Conservation (phyloP, 2,888 invertebrate genomes). For the Ichneumoninae sp. region DNA sequence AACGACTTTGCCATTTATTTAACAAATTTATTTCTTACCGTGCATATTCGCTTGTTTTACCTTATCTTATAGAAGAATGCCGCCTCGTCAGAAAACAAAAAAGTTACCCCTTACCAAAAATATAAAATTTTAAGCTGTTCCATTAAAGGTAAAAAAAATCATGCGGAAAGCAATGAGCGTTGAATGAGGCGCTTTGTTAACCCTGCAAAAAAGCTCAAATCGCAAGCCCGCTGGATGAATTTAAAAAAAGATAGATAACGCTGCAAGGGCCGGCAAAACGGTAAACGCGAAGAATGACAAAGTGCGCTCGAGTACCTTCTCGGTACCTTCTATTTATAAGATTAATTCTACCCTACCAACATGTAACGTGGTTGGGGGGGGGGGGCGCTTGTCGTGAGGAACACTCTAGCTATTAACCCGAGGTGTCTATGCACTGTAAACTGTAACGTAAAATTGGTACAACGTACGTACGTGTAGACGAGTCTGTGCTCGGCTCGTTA, state of each 20-base stretch:
- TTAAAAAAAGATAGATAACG: not conserved
- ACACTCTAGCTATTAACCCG: not conserved
- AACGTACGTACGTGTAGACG: conserved; percentile 13
- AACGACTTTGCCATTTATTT: too few relatives aligned
- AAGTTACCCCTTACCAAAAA: too few relatives aligned
- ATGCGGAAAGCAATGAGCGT: too few relatives aligned
- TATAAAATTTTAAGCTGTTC: too few relatives aligned
- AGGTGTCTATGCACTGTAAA: not conserved
- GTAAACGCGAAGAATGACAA: not conserved
- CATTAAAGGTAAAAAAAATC: too few relatives aligned
- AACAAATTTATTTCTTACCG: too few relatives aligned
- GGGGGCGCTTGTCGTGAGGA: conserved; percentile 20
- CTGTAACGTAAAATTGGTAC: conserved; percentile 21
- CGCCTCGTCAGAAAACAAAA: too few relatives aligned
- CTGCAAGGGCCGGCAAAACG: not conserved
- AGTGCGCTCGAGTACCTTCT: conserved; percentile 60
- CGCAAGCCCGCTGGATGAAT: not conserved
- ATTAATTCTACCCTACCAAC: conserved; percentile 69
- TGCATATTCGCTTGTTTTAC: too few relatives aligned
- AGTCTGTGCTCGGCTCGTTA: conserved; percentile 57
- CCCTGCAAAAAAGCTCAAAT: too few relatives aligned
- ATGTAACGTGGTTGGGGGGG: conserved; percentile 22
- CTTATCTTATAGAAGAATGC: too few relatives aligned
- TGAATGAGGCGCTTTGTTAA: too few relatives aligned
- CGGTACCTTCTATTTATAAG: conserved; percentile 78